Evolutionary conservation across 1,140 invertebrate genomes (phyloP).

Genomic region (fruit fly (Drosophila melanogaster)): DNA sequence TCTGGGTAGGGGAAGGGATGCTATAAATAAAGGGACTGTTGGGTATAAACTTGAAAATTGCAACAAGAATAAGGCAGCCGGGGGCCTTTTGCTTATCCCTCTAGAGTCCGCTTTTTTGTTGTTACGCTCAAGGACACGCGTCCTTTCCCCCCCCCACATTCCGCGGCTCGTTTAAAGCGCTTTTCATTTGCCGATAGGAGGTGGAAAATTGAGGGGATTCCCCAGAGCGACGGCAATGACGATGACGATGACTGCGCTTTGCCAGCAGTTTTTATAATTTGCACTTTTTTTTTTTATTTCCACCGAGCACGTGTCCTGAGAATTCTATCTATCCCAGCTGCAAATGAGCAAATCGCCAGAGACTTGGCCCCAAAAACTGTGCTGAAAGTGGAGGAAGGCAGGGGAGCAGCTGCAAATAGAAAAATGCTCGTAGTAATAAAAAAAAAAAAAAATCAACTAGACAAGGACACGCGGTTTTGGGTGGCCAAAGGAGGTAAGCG

Average conservation of each 20-base stretch:
- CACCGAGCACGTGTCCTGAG: slow-evolving; percentile 51
- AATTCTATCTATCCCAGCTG: slow-evolving; percentile 53
- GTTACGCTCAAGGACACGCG: slow-evolving; percentile 45
- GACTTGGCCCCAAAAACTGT: slow-evolving; percentile 49
- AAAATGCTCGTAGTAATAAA: slow-evolving; percentile 62
- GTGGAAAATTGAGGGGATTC: slow-evolving; percentile 16
- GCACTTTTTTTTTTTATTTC: slow-evolving; percentile 50
- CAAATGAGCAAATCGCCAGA: slow-evolving; percentile 71
- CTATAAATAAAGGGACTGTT: slow-evolving; percentile 13
- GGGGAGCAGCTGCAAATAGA: slow-evolving; percentile 61
- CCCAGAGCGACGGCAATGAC: slow-evolving; percentile 43
- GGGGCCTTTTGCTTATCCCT: slow-evolving; percentile 17
- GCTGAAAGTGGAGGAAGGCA: slow-evolving; percentile 6
- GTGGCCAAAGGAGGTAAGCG: slow-evolving; percentile 9
- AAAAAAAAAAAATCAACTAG: slow-evolving; percentile 65
- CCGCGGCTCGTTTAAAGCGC: slow-evolving; percentile 40
- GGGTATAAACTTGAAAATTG: slow-evolving; percentile 62
- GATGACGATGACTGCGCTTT: slow-evolving; percentile 74
- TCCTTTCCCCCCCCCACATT: slow-evolving; percentile 1
- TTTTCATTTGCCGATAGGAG: slow-evolving; percentile 52
- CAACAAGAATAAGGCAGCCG: slow-evolving; percentile 49
- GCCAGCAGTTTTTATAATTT: slow-evolving; percentile 81
- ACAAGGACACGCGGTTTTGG: slow-evolving; percentile 39
- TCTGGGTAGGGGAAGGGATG: slow-evolving; percentile 4
- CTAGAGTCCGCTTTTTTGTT: slow-evolving; percentile 38